Base-by-base conservation (phyloP, 2,888 invertebrate genomes). In the Athrips mouffetella region DNA sequence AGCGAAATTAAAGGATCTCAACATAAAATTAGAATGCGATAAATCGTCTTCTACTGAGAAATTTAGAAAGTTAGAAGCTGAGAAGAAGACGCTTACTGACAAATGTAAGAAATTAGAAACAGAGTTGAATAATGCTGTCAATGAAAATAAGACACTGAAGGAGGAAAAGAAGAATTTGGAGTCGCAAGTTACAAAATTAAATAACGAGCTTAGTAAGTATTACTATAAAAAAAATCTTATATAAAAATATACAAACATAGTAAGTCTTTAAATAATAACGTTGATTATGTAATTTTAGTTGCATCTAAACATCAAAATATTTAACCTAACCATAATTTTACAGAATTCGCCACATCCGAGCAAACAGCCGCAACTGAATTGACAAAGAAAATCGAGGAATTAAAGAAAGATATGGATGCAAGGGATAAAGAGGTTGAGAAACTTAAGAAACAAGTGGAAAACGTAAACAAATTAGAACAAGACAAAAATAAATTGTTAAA, bases 141-240 rank as follows among this genome's bases (percentile, higher is more conserved):
- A 64, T 66, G 89, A 81, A 60, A 86, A 62, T 59, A 92, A 89
- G 74, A 85, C 89, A 49, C 72, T 93, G 20, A 91, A 91, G 62
- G 90, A 91, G 51, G 93, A 92, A 57, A 94, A 92, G 59, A 90
- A 90, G 52, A 88, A 83, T 46, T 71, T 94, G 51, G 91, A 92
- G 67, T 78, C 85, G 45, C 90, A 91, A 80, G 85, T 91, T 37
- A 80, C 78, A 51, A 90, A 90, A 67, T 76, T 92, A 4, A 91
- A 90, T 62, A 72, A 80, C 49, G 91, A 92, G 61, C 82, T 91
- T 55, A 91, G 92, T 92, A 79, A 81, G 85, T 81, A 52, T 37
- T 27, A 11, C 4, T 8, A 27, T 8, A 8, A 23, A 4, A 42
- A 1, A 31, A 1, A 30, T n/a, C 30, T 6, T 16, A 10, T 3